Conservation (phyloP, 2,113 vertebrate genomes). For the mouse (Mus musculus) region DNA sequence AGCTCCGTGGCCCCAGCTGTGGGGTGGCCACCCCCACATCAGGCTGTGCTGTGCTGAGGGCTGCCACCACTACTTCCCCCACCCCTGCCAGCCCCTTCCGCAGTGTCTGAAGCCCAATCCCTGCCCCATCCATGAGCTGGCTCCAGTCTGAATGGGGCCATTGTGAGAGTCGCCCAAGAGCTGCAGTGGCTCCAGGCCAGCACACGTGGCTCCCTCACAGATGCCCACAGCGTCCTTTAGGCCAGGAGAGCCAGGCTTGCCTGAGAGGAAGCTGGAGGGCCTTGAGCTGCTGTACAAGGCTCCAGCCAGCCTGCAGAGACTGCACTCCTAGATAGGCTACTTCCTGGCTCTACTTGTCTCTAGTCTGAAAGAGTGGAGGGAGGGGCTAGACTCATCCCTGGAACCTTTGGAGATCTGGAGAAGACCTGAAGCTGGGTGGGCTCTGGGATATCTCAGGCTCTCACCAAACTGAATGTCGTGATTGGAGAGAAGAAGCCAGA, state of each 20-base stretch:
- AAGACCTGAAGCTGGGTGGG: background rate
- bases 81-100: background rate
- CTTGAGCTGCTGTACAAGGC: background rate
- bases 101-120: slow-evolving; percentile 9
- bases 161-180: slow-evolving; percentile 69
- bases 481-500: background rate
- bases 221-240: background rate
- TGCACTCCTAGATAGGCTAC: rapidly evolving
- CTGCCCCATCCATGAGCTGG: background rate
- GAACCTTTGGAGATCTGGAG: background rate
- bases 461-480: background rate
- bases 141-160: slow-evolving; percentile 65
- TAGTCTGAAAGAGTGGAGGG: background rate
- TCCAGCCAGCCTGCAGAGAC: background rate
- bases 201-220: slow-evolving; percentile 55
- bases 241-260: background rate
- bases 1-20: background rate
- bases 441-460: background rate
- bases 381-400: background rate
- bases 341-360: background rate
- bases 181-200: background rate
- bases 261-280: background rate
- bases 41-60: background rate
- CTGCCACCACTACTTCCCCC: background rate
- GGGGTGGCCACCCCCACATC: background rate